A percentile compares a stretch with the other conserved stretches of the same genome.
These are phyloP conservation scores for Armadillidium nasatum DNA, from an alignment of 1,140 invertebrate genomes.

Conservation along the genomic window DNA sequence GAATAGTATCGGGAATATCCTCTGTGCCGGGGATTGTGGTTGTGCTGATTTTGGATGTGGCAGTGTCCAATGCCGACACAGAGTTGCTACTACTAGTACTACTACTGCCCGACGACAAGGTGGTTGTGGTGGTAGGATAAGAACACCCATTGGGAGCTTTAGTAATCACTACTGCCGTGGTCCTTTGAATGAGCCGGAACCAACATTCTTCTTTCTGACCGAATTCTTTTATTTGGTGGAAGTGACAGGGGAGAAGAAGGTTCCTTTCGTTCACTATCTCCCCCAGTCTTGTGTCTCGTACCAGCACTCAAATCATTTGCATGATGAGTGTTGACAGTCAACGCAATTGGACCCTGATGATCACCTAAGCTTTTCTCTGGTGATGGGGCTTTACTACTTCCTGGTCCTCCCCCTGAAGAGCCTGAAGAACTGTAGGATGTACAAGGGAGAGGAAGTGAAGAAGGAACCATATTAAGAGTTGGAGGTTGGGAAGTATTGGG, in stretches of 20 bases:
- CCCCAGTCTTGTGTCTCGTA: neutral
- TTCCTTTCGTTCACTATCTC: neutral
- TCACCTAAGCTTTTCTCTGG: neutral
- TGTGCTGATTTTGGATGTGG: neutral
- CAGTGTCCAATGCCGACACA: neutral
- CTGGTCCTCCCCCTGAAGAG: neutral
- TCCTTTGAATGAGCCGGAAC: neutral
- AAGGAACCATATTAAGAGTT: neutral
- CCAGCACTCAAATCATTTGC: neutral
- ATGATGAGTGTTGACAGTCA: slow-evolving; percentile 6
- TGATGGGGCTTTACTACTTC: neutral
- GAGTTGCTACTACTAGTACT: neutral
- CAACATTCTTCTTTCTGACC: neutral
- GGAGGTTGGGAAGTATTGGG: neutral
- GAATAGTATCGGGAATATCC: neutral
- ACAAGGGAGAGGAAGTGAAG: neutral
- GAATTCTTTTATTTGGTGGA: neutral
- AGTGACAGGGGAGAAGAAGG: neutral
- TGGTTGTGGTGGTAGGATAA: neutral
- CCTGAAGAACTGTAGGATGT: neutral
- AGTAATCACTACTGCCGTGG: neutral
- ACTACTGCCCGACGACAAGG: no score
- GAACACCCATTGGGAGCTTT: neutral
- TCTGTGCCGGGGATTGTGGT: slow-evolving; percentile 8
- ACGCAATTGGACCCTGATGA: neutral